Percentiles rank a stretch among this genome's conserved stretches.
These are phyloP conservation scores for Anthoptus insignis DNA, from an alignment of 2,888 invertebrate species.

Conservation along the genomic window DNA sequence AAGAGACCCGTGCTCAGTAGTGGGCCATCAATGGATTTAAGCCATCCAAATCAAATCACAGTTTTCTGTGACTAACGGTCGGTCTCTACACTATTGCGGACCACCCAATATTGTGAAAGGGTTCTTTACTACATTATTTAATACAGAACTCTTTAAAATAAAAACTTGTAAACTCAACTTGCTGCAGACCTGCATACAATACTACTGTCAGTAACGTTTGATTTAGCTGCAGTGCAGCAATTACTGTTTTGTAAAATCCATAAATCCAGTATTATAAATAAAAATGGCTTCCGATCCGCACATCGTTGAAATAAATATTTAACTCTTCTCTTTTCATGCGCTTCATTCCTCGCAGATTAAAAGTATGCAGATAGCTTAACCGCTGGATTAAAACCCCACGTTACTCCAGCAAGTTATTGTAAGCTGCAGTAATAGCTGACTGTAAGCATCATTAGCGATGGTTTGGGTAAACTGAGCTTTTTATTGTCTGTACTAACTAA, in stretches of 20 bases:
- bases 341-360: conserved; percentile 17
- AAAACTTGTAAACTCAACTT: too few relatives aligned
- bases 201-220: neutral
- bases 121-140: too few relatives aligned
- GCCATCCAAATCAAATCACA: too few relatives aligned
- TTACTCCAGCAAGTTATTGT: conserved; percentile 16
- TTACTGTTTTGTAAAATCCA: neutral
- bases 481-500: conserved; percentile 16
- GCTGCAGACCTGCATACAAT: too few relatives aligned
- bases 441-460: conserved; percentile 19
- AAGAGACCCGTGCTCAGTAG: too few relatives aligned
- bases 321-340: conserved; percentile 5
- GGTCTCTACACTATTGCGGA: too few relatives aligned
- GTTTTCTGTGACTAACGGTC: neutral
- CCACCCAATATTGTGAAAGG: too few relatives aligned
- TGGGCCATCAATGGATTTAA: too few relatives aligned
- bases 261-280: neutral
- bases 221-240: neutral
- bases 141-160: too few relatives aligned
- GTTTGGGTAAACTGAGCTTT: conserved; percentile 17
- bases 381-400: conserved; percentile 19
- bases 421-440: conserved; percentile 12
- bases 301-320: neutral
- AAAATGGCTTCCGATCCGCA: neutral
- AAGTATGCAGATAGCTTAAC: conserved; percentile 22